Conservation (phyloP, 35 echinoderm and acorn worm genomes). For the Apostichopus californicus region DNA sequence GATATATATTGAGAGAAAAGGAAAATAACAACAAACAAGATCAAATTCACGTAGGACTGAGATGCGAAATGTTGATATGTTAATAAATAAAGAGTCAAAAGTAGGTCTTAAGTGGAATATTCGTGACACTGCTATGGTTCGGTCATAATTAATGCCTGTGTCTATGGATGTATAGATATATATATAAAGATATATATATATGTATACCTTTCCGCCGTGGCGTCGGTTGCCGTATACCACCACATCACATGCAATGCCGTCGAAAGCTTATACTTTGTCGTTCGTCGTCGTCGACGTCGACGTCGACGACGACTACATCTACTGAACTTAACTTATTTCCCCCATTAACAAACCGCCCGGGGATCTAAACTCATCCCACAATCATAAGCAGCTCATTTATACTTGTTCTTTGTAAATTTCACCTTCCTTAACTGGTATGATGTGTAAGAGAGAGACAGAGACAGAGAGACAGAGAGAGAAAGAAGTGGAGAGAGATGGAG, state of each 20-base stretch:
- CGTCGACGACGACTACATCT: not conserved
- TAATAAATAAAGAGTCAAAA: too few species aligned
- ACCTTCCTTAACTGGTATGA: not conserved
- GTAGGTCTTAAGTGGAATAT: too few species aligned
- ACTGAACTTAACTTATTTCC: conserved; percentile 9
- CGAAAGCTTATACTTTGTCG: not conserved
- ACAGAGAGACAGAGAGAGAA: too few species aligned
- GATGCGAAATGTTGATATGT: too few species aligned
- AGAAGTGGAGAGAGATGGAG: too few species aligned
- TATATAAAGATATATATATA: not conserved
- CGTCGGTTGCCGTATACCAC: not conserved
- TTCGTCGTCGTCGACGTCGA: too few species aligned
- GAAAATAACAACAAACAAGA: too few species aligned
- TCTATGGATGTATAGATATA: too few species aligned
- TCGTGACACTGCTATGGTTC: too few species aligned
- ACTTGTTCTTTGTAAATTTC: not conserved
- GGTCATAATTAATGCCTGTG: too few species aligned
- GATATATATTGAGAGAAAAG: too few species aligned
- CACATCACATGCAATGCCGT: not conserved
- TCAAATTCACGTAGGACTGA: too few species aligned
- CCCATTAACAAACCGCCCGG: conserved; percentile 11
- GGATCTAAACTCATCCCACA: not conserved
- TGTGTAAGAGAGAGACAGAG: not conserved
- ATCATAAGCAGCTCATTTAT: not conserved
- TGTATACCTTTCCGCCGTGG: not conserved